Evolutionary conservation across 92 coral and sea anemone genomes (phyloP).

Genomic region (Anthopleura xanthogrammica): DNA sequence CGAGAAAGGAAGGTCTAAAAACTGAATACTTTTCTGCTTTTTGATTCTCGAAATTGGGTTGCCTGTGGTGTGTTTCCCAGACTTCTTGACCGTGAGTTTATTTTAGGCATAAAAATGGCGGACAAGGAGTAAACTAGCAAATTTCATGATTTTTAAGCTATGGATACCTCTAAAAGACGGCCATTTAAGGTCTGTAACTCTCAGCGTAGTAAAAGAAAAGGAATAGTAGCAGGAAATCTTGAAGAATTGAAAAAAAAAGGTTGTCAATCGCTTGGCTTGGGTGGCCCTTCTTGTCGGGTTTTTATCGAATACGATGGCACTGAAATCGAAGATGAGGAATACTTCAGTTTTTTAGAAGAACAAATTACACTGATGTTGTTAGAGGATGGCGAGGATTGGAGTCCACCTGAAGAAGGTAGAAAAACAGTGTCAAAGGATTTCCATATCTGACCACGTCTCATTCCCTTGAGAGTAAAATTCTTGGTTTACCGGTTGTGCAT

Average conservation of each 20-base stretch:
- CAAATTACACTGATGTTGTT: slow-evolving; percentile 79
- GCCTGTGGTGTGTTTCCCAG: slow-evolving; percentile 12
- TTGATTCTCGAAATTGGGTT: background rate
- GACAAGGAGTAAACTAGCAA: background rate
- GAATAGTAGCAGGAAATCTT: slow-evolving; percentile 65
- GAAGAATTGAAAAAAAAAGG: slow-evolving; percentile 67
- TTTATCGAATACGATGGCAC: slow-evolving; percentile 90
- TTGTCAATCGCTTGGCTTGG: slow-evolving; percentile 41
- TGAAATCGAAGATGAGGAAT: slow-evolving; percentile 86
- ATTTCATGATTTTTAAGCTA: background rate
- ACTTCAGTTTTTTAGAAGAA: slow-evolving; percentile 69
- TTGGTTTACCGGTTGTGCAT: too few species aligned
- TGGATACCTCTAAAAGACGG: slow-evolving; percentile 24
- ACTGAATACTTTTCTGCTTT: too few species aligned
- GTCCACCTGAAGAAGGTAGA: slow-evolving; percentile 49
- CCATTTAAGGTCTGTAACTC: slow-evolving; percentile 81
- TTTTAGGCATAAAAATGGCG: slow-evolving; percentile 36
- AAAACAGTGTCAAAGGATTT: background rate
- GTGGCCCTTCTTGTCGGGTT: slow-evolving; percentile 54
- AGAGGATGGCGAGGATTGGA: slow-evolving; percentile 62
- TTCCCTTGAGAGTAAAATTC: too few species aligned
- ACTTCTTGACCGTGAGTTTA: background rate
- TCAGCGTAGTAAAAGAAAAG: slow-evolving; percentile 60
- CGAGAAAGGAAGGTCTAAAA: too few species aligned
- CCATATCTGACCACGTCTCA: too few species aligned